Conservation (phyloP, 1,140 invertebrate genomes). For the Leguminivora glycinivorella region DNA sequence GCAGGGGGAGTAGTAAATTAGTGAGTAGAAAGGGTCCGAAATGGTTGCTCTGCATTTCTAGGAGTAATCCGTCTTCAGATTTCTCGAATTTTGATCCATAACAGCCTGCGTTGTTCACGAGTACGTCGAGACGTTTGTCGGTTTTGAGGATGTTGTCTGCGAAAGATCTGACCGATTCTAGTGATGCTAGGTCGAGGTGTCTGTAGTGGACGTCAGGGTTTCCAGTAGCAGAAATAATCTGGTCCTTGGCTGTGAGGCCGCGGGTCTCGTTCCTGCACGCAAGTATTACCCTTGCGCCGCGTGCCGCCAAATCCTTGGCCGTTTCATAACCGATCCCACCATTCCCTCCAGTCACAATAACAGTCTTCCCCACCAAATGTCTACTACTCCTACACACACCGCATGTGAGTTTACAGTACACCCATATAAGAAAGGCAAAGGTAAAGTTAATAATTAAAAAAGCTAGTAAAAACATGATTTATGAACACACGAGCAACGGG, state of each 20-base stretch:
- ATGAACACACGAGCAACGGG: background rate
- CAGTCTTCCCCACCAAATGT: slow-evolving; percentile 82
- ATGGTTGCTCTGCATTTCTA: slow-evolving; percentile 92
- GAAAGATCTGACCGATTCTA: slow-evolving; percentile 87
- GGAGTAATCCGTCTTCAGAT: slow-evolving; percentile 88
- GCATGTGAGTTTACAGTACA: slow-evolving; percentile 41
- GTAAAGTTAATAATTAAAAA: slow-evolving; percentile 36
- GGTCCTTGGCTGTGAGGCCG: slow-evolving; percentile 64
- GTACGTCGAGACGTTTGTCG: slow-evolving; percentile 86
- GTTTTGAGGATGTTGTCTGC: slow-evolving; percentile 80
- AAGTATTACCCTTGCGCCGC: slow-evolving; percentile 89
- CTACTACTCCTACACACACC: slow-evolving; percentile 55
- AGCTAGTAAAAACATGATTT: slow-evolving; percentile 37
- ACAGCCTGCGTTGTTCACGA: slow-evolving; percentile 90
- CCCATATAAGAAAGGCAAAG: slow-evolving; percentile 27
- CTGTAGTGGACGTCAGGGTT: slow-evolving; percentile 69
- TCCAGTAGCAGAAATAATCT: slow-evolving; percentile 71
- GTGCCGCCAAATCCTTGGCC: slow-evolving; percentile 84
- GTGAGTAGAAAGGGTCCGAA: slow-evolving; percentile 92
- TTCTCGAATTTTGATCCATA: slow-evolving; percentile 53
- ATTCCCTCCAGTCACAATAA: slow-evolving; percentile 92
- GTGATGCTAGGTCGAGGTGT: slow-evolving; percentile 87
- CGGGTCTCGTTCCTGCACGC: slow-evolving; percentile 87
- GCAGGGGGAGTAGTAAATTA: slow-evolving; percentile 82
- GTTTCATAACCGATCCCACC: slow-evolving; percentile 92